These are phyloP conservation scores for Euschistus heros DNA, from an alignment of 1,140 invertebrate genomes.

Conservation along the genomic window DNA sequence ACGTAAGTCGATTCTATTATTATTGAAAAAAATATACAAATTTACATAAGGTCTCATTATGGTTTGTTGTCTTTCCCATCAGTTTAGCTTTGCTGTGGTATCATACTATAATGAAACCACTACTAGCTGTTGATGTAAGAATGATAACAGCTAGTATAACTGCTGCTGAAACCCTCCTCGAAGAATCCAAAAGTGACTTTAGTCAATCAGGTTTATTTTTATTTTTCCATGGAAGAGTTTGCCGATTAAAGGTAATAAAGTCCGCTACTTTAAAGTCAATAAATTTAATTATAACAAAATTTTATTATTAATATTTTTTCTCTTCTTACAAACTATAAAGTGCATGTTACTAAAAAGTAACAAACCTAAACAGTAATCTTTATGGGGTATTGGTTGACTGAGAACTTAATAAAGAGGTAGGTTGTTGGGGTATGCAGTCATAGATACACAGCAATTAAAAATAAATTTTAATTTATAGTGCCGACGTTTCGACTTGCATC, in stretches of 20 bases:
- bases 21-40: background rate
- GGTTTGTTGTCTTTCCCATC: slow-evolving; percentile 26
- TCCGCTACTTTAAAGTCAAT: background rate
- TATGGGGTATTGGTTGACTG: too few relatives aligned
- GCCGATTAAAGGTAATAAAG: slow-evolving; percentile 47
- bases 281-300: too few relatives aligned
- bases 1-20: slow-evolving; percentile 40
- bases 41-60: slow-evolving; percentile 3
- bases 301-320: too few relatives aligned
- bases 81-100: slow-evolving; percentile 61
- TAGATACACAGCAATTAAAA: too few relatives aligned
- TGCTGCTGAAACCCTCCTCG: slow-evolving; percentile 47
- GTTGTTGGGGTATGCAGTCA: too few relatives aligned
- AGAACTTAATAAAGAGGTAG: too few relatives aligned
- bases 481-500: too few relatives aligned
- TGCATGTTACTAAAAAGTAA: too few relatives aligned
- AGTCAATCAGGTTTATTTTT: slow-evolving; percentile 55
- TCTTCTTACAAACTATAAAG: too few relatives aligned
- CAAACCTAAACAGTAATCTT: too few relatives aligned
- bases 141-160: slow-evolving; percentile 48
- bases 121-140: slow-evolving; percentile 54
- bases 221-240: slow-evolving; percentile 55
- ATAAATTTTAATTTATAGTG: too few relatives aligned
- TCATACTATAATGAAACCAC: slow-evolving; percentile 59
- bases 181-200: slow-evolving; percentile 47